phyloP scores from a whole-genome alignment of 2,113 vertebrate species.

The Oreochromis aureus region DNA sequence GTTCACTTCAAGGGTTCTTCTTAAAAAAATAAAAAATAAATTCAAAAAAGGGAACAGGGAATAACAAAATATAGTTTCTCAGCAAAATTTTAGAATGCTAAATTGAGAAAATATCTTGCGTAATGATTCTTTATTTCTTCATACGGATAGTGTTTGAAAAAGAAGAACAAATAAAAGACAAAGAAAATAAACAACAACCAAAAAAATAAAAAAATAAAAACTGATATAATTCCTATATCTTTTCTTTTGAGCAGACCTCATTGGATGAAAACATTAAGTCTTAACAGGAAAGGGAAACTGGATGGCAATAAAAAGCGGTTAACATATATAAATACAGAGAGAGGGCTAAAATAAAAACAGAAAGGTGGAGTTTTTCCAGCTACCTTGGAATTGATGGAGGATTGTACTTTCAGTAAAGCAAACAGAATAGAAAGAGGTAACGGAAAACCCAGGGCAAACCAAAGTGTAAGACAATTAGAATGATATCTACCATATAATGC shows the following conservation, averaged over 20 bases:
- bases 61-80: background rate
- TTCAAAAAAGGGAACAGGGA: background rate
- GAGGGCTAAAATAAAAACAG: slow-evolving; percentile 48
- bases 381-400: slow-evolving; percentile 76
- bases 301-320: slow-evolving; percentile 50
- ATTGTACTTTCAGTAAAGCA: slow-evolving; percentile 75
- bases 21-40: background rate
- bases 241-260: slow-evolving; percentile 55
- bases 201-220: background rate
- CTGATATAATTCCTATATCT: background rate
- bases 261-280: slow-evolving; percentile 25
- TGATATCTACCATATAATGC: slow-evolving; percentile 99
- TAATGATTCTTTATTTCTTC: slow-evolving; percentile 71
- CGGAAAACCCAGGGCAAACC: slow-evolving; percentile 82
- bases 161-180: background rate
- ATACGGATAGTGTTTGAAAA: slow-evolving; percentile 54
- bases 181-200: background rate
- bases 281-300: slow-evolving; percentile 34
- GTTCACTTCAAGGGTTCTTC: slow-evolving; percentile 2
- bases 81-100: background rate
- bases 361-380: slow-evolving; percentile 62
- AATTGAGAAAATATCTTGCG: slow-evolving; percentile 25
- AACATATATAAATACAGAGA: slow-evolving; percentile 47
- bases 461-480: slow-evolving; percentile 93
- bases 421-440: slow-evolving; percentile 76